Conservation (phyloP, 2,797 vertebrate species). For the Micrastur ruficollis region DNA sequence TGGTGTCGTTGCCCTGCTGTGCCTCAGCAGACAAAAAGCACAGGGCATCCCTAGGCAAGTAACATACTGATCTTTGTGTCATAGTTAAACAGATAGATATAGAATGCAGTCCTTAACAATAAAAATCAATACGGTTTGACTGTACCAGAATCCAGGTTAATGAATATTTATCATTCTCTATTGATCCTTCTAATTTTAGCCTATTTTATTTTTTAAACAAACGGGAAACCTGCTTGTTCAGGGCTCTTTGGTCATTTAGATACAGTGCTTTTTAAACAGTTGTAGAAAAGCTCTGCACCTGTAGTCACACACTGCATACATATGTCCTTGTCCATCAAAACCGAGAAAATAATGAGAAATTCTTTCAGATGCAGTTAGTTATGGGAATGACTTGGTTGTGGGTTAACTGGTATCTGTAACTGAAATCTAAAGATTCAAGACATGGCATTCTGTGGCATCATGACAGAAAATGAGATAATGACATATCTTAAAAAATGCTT, state of each 20-base stretch:
- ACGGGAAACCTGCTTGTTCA: background rate
- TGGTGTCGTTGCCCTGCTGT: rapidly evolving
- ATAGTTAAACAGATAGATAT: background rate
- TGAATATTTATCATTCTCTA: conserved; percentile 28
- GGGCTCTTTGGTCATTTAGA: background rate
- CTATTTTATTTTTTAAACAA: conserved; percentile 10
- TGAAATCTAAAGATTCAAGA: background rate
- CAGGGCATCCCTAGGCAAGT: background rate
- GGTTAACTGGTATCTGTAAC: background rate
- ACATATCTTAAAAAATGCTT: background rate
- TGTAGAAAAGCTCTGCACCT: background rate
- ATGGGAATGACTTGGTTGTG: background rate
- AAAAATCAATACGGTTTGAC: conserved; percentile 30
- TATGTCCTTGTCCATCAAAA: background rate
- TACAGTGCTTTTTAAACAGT: background rate
- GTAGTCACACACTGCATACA: background rate
- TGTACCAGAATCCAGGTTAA: background rate
- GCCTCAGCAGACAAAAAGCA: background rate
- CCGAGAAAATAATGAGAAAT: background rate
- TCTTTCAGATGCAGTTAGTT: background rate
- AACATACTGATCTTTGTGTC: background rate
- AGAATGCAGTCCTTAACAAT: background rate
- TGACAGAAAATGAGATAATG: background rate
- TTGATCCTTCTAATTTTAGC: background rate
- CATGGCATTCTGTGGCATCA: background rate